Evolutionary conservation across 92 coral and sea anemone genomes (phyloP), one percentile per base, ranked within the genome.

Genomic region (Isaurus tuberculatus): DNA sequence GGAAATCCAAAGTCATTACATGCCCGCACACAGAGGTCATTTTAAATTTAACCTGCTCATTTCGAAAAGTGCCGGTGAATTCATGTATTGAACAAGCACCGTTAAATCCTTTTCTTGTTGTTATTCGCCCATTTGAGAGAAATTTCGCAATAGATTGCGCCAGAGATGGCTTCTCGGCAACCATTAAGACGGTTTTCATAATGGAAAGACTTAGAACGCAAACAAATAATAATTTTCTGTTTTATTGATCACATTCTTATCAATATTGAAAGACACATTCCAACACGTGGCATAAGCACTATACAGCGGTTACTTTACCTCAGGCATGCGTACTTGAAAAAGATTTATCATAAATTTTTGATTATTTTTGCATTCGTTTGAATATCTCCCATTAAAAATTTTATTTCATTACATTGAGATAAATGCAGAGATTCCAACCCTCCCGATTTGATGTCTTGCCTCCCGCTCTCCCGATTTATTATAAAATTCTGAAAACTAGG

Each of bases 21-120:
- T 97, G 99, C 46, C 99, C 99, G 70, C 99, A 97, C 23, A 97
- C 99, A 51, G 99, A 97, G 85, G 99, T 97, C 97, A 97, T 92
- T 87, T 96, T 97, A 85, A 94, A 97, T 79, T 84, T 94, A 78
- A 73, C 95, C 86, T 86, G 84, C 63, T 92, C 92, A 63, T 94
- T 94, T 70, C 88, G 91, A 83, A 97, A 97, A 53, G 87, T 82
- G 42, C 98, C 97, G 63, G 86, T 84, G 86, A 90, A 97, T 75
- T 97, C 99, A 85, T 97, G 98, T 3, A 97, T 86, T 17, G 98
- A 94, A 69, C 99, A 97, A 17, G 95, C 99, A 11, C 99, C 95
- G 44, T 94, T 97, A 2, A 88, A 70, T 8, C 98, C 99, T 75
- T 97, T 97, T 58, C 99, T 70, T 6, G 99, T 81, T 23, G 72